These are phyloP conservation scores for Drosophila mimica DNA, from an alignment of 2,888 invertebrate genomes.

Conservation along the genomic window DNA sequence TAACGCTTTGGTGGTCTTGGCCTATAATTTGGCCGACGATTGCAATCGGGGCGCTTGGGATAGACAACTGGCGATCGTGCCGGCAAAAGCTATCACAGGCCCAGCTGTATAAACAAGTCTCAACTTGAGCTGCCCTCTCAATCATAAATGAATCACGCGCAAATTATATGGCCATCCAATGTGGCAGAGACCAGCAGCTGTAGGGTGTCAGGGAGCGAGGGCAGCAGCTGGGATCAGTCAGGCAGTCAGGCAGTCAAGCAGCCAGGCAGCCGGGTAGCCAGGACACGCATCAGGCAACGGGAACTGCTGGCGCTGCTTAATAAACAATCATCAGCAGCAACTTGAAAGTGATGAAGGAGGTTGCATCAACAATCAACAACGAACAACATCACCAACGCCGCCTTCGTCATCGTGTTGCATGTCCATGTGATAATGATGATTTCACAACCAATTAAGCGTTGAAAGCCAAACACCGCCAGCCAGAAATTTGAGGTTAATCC, in stretches of 20 bases:
- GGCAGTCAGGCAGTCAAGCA: neutral
- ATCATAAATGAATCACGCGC: conserved; percentile 80
- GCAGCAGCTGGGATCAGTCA: neutral
- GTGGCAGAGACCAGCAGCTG: conserved; percentile 8
- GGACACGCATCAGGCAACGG: conserved; percentile 49
- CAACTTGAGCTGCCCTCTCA: conserved; percentile 62
- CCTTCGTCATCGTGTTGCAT: conserved; percentile 52
- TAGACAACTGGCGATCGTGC: conserved; percentile 70
- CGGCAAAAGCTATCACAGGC: conserved; percentile 34
- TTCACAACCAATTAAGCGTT: conserved; percentile 82
- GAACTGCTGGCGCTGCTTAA: conserved; percentile 77
- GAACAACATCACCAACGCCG: conserved; percentile 28
- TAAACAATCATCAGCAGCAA: conserved; percentile 77
- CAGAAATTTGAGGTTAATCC: conserved; percentile 80
- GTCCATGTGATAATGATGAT: conserved; percentile 81
- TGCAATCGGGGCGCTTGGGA: conserved; percentile 54
- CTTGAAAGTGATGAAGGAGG: conserved; percentile 57
- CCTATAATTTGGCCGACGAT: conserved; percentile 80
- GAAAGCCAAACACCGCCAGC: conserved; percentile 82
- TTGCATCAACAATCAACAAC: conserved; percentile 57
- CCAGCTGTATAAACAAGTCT: conserved; percentile 57
- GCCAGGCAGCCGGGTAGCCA: conserved; percentile 20
- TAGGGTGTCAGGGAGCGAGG: conserved; percentile 17
- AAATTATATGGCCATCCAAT: conserved; percentile 71
- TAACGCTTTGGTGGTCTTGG: conserved; percentile 81